Conservation (phyloP, 1,140 invertebrate species). For the Halictus rubicundus region DNA sequence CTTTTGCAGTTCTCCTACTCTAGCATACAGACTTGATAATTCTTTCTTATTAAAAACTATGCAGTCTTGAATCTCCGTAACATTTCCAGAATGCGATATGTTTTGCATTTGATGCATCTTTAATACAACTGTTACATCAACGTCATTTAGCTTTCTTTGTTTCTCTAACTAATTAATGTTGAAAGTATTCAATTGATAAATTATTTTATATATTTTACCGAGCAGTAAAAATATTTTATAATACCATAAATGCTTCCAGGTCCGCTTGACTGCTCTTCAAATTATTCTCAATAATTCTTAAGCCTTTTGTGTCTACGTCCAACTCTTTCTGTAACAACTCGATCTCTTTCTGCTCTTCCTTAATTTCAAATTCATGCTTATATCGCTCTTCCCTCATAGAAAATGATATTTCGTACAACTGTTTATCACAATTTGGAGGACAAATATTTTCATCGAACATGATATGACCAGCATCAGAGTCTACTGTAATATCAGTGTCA, state of each 20-base stretch:
- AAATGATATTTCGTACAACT: constrained; percentile 85
- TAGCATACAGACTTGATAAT: constrained; percentile 81
- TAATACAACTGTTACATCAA: constrained; percentile 84
- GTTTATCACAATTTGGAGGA: constrained; percentile 86
- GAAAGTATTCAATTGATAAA: constrained; percentile 32
- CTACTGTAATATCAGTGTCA: constrained; percentile 82
- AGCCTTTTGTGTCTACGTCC: constrained; percentile 69
- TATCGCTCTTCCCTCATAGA: constrained; percentile 82
- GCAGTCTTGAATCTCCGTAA: constrained; percentile 82
- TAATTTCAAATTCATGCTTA: constrained; percentile 76
- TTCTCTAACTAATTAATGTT: constrained; percentile 82
- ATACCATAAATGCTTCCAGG: constrained; percentile 76
- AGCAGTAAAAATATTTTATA: constrained; percentile 21
- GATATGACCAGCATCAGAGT: constrained; percentile 83
- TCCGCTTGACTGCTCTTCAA: constrained; percentile 68
- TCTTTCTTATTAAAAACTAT: constrained; percentile 84
- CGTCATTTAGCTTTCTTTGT: constrained; percentile 85
- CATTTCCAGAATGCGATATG: constrained; percentile 78
- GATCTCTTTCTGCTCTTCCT: constrained; percentile 75
- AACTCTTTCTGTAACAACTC: constrained; percentile 77
- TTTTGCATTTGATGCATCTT: constrained; percentile 86
- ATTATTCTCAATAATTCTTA: constrained; percentile 68
- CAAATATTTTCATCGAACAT: constrained; percentile 88
- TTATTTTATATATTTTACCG: neutral
- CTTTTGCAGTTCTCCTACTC: constrained; percentile 84